Base-by-base conservation (phyloP, 2,888 invertebrate genomes). In the Aporophyla nigra region DNA sequence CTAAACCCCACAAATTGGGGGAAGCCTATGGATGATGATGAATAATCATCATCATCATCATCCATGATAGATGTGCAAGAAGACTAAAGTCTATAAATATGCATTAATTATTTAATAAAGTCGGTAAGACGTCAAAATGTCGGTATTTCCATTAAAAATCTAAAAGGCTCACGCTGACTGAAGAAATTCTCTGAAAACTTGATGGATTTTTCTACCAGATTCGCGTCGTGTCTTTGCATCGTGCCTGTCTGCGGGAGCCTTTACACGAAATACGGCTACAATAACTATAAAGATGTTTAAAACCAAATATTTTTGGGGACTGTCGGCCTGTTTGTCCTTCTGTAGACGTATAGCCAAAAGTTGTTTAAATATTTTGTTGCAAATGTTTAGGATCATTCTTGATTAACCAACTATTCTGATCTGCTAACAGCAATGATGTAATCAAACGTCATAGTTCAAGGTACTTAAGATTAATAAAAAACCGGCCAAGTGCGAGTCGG, bases 381-480 rank as follows among this genome's bases (percentile, higher is more conserved):
- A 33, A 1, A 54, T 27, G 19, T 27, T 59, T 59, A 27, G 27
- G 10, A 33, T 33, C 33, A 33, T 21, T 19, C 10, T 19, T 19
- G 27, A 19, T 19, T 16, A 16, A 16, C 40, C 14, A 19, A n/a
- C n/a, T 21, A 43, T 46, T 27, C 5, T 51, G 5, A n/a, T 19
- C 10, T 43, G 12, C 27, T 27, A 12, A 43, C 7, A 72, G 19
- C 5, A 71, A 54, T 53, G 0, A 19, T 21, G 77, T 33, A n/a
- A 21, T 59, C 59, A 24, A 46, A 33, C n/a, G 12, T 61, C 58
- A 0, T 24, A 53, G 24, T 67, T 75, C 24, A 66, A 40, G n/a
- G n/a, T 77, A 66, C 16, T 21, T 76, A 59, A 14, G 5, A 40
- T 46, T 33, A 66, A 66, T 53, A 66, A 33, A 43, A n/a, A n/a